These are phyloP conservation scores for Drosophila tsacasi DNA, from an alignment of 1,140 invertebrate genomes.

Conservation along the genomic window DNA sequence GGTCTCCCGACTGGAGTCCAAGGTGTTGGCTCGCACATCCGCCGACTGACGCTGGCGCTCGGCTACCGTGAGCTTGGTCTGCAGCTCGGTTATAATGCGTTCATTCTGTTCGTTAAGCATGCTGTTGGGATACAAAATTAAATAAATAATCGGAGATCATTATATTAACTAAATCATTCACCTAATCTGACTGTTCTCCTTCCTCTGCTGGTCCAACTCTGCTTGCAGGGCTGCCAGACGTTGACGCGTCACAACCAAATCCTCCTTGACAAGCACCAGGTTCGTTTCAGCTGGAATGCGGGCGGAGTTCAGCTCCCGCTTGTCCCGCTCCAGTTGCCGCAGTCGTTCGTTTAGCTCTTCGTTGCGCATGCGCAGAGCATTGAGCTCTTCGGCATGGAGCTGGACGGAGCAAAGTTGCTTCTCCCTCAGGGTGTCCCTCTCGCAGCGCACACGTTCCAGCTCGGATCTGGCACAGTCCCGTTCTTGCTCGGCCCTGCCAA, in stretches of 20 bases:
- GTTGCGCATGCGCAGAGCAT: slow-evolving; percentile 59
- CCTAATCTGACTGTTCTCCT: slow-evolving; percentile 71
- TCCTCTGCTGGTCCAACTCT: slow-evolving; percentile 53
- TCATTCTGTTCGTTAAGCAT: slow-evolving; percentile 82
- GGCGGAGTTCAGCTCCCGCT: slow-evolving; percentile 65
- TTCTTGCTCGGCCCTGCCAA: slow-evolving; percentile 71
- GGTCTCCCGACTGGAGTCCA: slow-evolving; percentile 70
- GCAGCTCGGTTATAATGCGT: slow-evolving; percentile 71
- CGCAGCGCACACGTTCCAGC: slow-evolving; percentile 74
- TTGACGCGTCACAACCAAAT: slow-evolving; percentile 60
- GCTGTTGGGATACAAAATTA: slow-evolving; percentile 20
- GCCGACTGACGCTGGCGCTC: slow-evolving; percentile 68
- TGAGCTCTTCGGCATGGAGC: slow-evolving; percentile 66
- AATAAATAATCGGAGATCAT: background rate
- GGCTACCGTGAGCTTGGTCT: slow-evolving; percentile 65
- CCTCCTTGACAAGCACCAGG: slow-evolving; percentile 66
- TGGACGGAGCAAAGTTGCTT: slow-evolving; percentile 64
- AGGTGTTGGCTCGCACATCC: slow-evolving; percentile 56
- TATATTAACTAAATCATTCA: slow-evolving; percentile 7
- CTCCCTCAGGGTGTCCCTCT: slow-evolving; percentile 72
- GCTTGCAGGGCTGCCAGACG: slow-evolving; percentile 42
- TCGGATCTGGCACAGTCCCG: slow-evolving; percentile 73
- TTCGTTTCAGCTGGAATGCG: slow-evolving; percentile 72
- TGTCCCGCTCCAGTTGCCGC: slow-evolving; percentile 68
- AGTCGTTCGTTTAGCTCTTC: slow-evolving; percentile 61